Conservation (phyloP, 92 coral and sea anemone species). For the Siderastrea radians region DNA sequence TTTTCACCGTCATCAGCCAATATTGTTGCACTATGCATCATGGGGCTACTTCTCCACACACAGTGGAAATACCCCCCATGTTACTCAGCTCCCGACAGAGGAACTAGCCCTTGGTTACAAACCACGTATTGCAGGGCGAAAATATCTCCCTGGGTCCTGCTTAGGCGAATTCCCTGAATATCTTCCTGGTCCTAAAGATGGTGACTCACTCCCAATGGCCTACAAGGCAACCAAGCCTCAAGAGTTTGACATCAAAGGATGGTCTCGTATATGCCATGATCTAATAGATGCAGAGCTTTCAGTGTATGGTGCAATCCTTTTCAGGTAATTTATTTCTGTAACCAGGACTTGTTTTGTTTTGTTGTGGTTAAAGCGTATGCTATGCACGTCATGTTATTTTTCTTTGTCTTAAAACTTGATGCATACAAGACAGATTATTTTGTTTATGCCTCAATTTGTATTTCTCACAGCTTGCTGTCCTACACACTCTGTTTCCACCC, state of each 20-base stretch:
- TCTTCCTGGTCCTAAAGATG: slow-evolving; percentile 65
- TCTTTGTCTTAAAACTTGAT: no score
- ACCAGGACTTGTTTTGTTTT: not conserved
- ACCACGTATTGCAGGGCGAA: slow-evolving; percentile 60
- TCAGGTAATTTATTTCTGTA: slow-evolving; percentile 10
- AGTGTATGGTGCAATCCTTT: slow-evolving; percentile 59
- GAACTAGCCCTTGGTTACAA: slow-evolving; percentile 46
- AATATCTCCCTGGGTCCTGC: slow-evolving; percentile 65
- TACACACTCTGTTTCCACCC: no score
- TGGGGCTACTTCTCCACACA: slow-evolving; percentile 12
- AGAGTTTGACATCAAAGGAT: slow-evolving; percentile 44
- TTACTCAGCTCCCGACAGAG: slow-evolving; percentile 33
- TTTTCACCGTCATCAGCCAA: not conserved
- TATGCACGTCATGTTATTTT: no score
- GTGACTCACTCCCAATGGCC: slow-evolving; percentile 57
- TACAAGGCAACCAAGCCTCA: slow-evolving; percentile 39
- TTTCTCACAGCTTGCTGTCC: no score
- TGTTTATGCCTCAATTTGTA: no score
- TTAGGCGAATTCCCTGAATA: slow-evolving; percentile 76
- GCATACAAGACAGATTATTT: no score
- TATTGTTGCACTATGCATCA: not conserved
- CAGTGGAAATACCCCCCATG: not conserved
- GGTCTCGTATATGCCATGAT: slow-evolving; percentile 71
- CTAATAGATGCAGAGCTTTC: slow-evolving; percentile 63
- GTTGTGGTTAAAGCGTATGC: no score